Evolutionary conservation across 2,888 invertebrate genomes (phyloP).

Genomic region (Tanypteryx hageni): DNA sequence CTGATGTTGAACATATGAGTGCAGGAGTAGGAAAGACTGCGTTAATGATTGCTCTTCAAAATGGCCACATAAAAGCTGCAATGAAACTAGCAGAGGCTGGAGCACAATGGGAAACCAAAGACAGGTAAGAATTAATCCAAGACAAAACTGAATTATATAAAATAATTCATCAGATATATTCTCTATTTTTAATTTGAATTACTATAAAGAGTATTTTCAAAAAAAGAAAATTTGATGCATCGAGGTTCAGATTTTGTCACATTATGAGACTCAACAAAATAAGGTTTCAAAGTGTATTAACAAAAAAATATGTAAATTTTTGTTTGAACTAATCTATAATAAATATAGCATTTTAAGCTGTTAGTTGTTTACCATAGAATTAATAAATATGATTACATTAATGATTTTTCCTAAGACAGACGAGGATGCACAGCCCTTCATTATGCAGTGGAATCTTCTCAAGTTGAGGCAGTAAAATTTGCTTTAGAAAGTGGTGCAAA

Average conservation of each 20-base stretch:
- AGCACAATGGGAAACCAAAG: constrained; percentile 69
- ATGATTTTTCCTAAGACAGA: constrained; percentile 65
- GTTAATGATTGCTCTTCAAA: constrained; percentile 69
- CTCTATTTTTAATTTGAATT: too few species aligned
- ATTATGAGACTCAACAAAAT: too few species aligned
- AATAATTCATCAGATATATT: not conserved
- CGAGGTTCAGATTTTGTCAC: too few species aligned
- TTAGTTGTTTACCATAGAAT: too few species aligned
- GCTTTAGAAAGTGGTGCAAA: constrained; percentile 68
- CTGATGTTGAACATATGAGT: constrained; percentile 69
- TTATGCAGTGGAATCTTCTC: constrained; percentile 69
- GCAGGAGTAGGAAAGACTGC: constrained; percentile 68
- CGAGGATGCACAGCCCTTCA: constrained; percentile 69
- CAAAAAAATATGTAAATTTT: too few species aligned
- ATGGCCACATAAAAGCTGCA: constrained; percentile 68
- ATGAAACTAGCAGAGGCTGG: constrained; percentile 68
- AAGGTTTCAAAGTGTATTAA: too few species aligned
- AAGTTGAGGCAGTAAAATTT: constrained; percentile 67
- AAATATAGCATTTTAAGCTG: too few species aligned
- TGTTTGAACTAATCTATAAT: too few species aligned
- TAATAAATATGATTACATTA: not conserved
- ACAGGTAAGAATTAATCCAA: constrained; percentile 67
- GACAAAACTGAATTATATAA: not conserved
- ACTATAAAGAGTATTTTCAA: too few species aligned
- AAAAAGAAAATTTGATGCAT: too few species aligned